Base-by-base conservation (phyloP, 1,140 invertebrate genomes). In the Drosophila lacteicornis region DNA sequence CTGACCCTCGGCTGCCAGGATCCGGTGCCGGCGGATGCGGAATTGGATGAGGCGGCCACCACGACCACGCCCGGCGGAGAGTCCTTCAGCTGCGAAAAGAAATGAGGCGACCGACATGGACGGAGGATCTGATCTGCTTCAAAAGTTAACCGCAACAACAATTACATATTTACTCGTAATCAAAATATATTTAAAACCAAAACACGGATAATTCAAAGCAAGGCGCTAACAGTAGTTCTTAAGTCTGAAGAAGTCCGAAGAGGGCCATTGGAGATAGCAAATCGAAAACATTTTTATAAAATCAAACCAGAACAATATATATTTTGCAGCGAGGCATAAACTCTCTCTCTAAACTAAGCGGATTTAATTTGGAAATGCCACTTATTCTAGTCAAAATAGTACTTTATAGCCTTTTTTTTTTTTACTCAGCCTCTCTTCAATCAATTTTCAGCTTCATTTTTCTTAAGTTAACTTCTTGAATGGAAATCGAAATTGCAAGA, bases 81-180 rank as follows among this genome's bases (percentile, higher is more conserved):
- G 49, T 73, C 53, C 33, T 27, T 47, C 6, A 66, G 53, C 22
- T 71, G 38, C 33, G 81, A 85, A 49, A 88, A 88, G 68, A 90
- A 90, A 66, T 88, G 47, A 90, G 27, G 30, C 27, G 15, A 65
- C 12, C 12, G 45, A 27, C 17, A 5, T 17, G 36, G 30, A 38
- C 27, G 27, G 27, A 53, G 47, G 33, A 51, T 63, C 25, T 50
- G 47, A 45, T 47, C 46, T 36, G 47, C 60, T 66, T 66, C 61
- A 66, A 69, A 69, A 50, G 40, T 60, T 36, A 59, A 68, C 47
- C 74, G 43, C 27, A 74, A 70, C 42, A 75, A 81, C 58, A 79
- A 61, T 59, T 47, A 79, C 77, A 88, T 87, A 88, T 80, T 84
- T 88, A 88, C 73, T 58, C 73, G 57, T 79, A 88, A 88, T 88